Percentiles rank a stretch among this genome's conserved stretches.
These are phyloP conservation scores for Ammodytes dubius DNA, from an alignment of 2,113 vertebrate species.

Conservation along the genomic window DNA sequence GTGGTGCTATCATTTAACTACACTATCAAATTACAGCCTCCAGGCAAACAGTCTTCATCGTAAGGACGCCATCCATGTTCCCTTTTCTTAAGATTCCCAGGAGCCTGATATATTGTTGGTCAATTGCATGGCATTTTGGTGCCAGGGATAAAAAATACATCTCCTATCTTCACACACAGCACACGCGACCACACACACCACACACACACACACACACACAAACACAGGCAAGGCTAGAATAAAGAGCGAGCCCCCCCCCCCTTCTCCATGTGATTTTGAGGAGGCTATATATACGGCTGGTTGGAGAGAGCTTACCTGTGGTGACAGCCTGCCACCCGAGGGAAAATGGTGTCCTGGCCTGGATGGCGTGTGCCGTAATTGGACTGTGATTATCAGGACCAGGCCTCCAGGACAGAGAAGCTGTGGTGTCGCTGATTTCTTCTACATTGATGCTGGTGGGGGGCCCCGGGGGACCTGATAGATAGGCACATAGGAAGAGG, in stretches of 20 bases:
- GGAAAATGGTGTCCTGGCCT: slow-evolving; percentile 97
- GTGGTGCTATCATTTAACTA: slow-evolving; percentile 51
- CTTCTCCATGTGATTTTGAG: slow-evolving; percentile 65
- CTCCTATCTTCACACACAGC: slow-evolving; percentile 62
- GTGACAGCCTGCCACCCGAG: slow-evolving; percentile 98
- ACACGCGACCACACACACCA: too few species aligned
- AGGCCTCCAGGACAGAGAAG: slow-evolving; percentile 96
- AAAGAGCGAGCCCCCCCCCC: slow-evolving; percentile 44
- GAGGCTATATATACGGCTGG: slow-evolving; percentile 69
- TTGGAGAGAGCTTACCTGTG: slow-evolving; percentile 91
- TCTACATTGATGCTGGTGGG: slow-evolving; percentile 93
- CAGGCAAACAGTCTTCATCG: slow-evolving; percentile 56
- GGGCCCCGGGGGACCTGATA: slow-evolving; percentile 93
- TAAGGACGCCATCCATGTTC: slow-evolving; percentile 55
- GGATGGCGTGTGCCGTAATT: slow-evolving; percentile 92
- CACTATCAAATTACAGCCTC: slow-evolving; percentile 65
- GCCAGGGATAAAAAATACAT: slow-evolving; percentile 68
- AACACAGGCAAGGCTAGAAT: slow-evolving; percentile 46
- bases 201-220: too few species aligned
- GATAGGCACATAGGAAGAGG: slow-evolving; percentile 55
- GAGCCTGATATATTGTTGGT: slow-evolving; percentile 68
- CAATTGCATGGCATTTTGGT: slow-evolving; percentile 61
- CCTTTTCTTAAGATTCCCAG: slow-evolving; percentile 45
- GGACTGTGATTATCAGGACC: slow-evolving; percentile 98
- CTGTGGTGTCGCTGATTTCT: slow-evolving; percentile 95